These are phyloP conservation scores for Platynereis dumerilii DNA, from an alignment of 2,888 invertebrate genomes.

Conservation along the genomic window DNA sequence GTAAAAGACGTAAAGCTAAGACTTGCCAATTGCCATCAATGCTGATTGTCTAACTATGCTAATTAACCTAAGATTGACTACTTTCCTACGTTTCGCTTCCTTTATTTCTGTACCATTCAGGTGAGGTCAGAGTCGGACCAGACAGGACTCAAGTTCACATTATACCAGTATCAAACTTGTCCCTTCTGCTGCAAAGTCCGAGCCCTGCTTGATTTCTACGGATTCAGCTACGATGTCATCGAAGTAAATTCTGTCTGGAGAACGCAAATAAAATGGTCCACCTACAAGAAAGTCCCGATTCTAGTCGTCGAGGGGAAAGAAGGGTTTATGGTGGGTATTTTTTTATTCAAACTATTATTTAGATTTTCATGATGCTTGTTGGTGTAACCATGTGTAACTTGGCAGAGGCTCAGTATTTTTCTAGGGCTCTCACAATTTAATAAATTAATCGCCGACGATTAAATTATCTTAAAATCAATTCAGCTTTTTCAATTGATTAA, in stretches of 20 bases:
- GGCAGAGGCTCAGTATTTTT: too few relatives aligned
- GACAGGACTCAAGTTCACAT: slow-evolving; percentile 71
- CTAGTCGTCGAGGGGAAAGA: slow-evolving; percentile 74
- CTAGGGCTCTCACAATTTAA: too few relatives aligned
- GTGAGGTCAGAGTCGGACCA: slow-evolving; percentile 39
- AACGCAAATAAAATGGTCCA: slow-evolving; percentile 90
- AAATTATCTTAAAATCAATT: too few relatives aligned
- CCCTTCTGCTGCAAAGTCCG: slow-evolving; percentile 91
- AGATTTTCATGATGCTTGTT: neutral
- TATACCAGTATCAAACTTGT: slow-evolving; percentile 97
- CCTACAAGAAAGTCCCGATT: slow-evolving; percentile 94
- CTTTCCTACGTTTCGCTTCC: too few relatives aligned
- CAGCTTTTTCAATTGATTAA: too few relatives aligned
- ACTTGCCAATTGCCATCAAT: too few relatives aligned
- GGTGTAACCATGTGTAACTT: too few relatives aligned
- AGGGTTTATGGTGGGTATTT: slow-evolving; percentile 52
- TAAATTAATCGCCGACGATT: too few relatives aligned
- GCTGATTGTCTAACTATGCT: too few relatives aligned
- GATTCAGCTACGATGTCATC: slow-evolving; percentile 91
- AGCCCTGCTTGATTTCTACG: slow-evolving; percentile 80
- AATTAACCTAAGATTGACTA: too few relatives aligned
- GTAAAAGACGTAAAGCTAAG: too few relatives aligned
- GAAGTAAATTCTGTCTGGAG: slow-evolving; percentile 96
- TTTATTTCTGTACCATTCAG: too few relatives aligned
- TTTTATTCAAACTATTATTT: neutral